A percentile compares a stretch with the other conserved stretches of the same genome.
phyloP scores from a whole-genome alignment of 30 jellyfish, hydroid and myxozoan genomes.

The Nemopilema nomurai region DNA sequence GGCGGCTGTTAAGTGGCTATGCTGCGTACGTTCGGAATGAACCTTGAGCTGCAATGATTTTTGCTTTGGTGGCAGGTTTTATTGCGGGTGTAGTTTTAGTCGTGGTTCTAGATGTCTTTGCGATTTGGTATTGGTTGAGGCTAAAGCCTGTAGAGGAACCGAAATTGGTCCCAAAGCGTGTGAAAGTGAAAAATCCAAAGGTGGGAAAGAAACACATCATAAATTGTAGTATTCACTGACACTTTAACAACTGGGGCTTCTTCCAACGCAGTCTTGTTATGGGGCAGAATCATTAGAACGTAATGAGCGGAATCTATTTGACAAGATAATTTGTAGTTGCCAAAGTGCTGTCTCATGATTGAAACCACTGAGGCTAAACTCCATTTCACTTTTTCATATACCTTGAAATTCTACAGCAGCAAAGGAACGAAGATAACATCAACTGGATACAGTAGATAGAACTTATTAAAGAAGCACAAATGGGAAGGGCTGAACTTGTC shows the following conservation, averaged over 20 bases:
- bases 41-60: slow-evolving; percentile 21
- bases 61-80: slow-evolving; percentile 60
- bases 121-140: slow-evolving; percentile 83
- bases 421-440: too few relatives aligned
- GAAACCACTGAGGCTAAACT: too few relatives aligned
- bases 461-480: too few relatives aligned
- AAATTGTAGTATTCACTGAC: background rate
- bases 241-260: background rate
- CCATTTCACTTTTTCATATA: too few relatives aligned
- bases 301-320: too few relatives aligned
- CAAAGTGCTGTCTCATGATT: too few relatives aligned
- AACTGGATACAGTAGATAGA: too few relatives aligned
- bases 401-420: too few relatives aligned
- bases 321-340: too few relatives aligned
- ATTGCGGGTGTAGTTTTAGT: slow-evolving; percentile 78
- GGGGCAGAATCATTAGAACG: too few relatives aligned
- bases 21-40: background rate
- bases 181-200: slow-evolving; percentile 80
- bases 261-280: background rate
- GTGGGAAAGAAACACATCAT: slow-evolving; percentile 47
- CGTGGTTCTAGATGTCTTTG: slow-evolving; percentile 64
- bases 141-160: slow-evolving; percentile 83
- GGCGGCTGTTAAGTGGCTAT: background rate
- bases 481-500: too few relatives aligned
- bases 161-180: slow-evolving; percentile 65